phyloP scores from a whole-genome alignment of 2,113 vertebrate genomes.

The Corythornis vintsioides region DNA sequence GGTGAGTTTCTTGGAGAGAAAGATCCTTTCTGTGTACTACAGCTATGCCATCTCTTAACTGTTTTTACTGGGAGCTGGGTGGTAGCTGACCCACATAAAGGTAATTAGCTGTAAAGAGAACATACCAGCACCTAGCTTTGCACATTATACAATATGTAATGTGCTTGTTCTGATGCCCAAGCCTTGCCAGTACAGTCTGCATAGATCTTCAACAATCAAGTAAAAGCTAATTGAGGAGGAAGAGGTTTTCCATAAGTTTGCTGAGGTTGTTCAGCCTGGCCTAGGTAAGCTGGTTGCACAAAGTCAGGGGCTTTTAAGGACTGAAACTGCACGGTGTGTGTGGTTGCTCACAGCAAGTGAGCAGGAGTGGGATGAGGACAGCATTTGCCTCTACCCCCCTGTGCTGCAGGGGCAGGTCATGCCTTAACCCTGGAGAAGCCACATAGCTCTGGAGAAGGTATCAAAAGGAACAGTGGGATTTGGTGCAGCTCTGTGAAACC shows the following conservation, averaged over 20 bases:
- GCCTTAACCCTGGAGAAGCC: too few species aligned
- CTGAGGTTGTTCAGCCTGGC: neutral
- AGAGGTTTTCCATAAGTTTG: neutral
- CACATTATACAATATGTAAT: neutral
- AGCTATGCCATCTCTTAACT: neutral
- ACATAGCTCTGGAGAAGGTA: fast-evolving
- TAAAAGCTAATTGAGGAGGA: neutral
- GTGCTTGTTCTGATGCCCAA: neutral
- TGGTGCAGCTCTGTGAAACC: neutral
- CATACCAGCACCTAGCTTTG: neutral
- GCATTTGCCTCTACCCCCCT: neutral
- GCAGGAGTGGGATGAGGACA: neutral
- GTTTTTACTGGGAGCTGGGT: neutral
- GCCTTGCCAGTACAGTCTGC: neutral
- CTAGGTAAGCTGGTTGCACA: neutral
- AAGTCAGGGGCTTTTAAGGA: neutral
- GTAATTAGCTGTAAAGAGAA: neutral
- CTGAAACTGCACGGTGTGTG: neutral
- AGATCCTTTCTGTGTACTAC: neutral
- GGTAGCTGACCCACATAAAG: neutral
- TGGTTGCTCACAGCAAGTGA: neutral
- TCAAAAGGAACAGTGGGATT: neutral
- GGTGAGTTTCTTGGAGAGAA: neutral
- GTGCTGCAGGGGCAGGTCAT: neutral
- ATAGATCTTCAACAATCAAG: neutral